Base-by-base conservation (phyloP, 2,888 invertebrate genomes). In the Tetragnatha montana region DNA sequence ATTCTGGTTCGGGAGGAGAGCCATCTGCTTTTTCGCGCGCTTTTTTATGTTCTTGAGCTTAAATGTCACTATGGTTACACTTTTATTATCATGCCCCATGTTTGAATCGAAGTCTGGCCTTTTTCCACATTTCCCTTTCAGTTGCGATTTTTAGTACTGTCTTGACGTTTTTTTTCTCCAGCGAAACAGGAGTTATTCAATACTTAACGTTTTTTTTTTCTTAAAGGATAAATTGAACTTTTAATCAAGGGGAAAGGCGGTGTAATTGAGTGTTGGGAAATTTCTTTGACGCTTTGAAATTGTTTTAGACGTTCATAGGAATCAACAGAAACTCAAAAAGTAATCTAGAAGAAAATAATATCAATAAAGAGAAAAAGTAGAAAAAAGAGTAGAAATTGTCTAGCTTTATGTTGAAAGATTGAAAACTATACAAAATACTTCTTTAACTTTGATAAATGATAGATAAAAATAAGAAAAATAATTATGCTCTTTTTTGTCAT, bases 1-100 rank as follows among this genome's bases (percentile, higher is more conserved):
- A 82, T 60, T n/a, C 35, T 35, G 35, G 81, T 60, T 35, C n/a
- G 4, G 74, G 74, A 82, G 60, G 17, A 82, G 74, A 82, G 74
- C 74, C 82, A 74, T 78, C 73, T 68, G 82, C 73, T 75, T 82
- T 50, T 75, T 82, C 35, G 60, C 68, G 73, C n/a, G 82, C 21
- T 74, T 82, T 74, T 82, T 35, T 75, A 75, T 74, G 22, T 22
- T 35, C 51, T 74, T 82, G 73, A 82, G 74, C 74, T 70, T 35
- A 7, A 19, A 51, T 74, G 74, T 82, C 51, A 68, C 82, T 82
- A 82, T 74, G 82, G 82, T 60, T 73, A 82, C 82, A 35, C 35
- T 35, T 35, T 4, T 51, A 74, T 17, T 82, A 19, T 82, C 51
- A 74, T 73, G 60, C 17, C 68, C 74, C 51, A 10, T 19, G 71